These are phyloP conservation scores for Coregonus ussuriensis DNA, from an alignment of 2,797 vertebrate species.

Conservation along the genomic window DNA sequence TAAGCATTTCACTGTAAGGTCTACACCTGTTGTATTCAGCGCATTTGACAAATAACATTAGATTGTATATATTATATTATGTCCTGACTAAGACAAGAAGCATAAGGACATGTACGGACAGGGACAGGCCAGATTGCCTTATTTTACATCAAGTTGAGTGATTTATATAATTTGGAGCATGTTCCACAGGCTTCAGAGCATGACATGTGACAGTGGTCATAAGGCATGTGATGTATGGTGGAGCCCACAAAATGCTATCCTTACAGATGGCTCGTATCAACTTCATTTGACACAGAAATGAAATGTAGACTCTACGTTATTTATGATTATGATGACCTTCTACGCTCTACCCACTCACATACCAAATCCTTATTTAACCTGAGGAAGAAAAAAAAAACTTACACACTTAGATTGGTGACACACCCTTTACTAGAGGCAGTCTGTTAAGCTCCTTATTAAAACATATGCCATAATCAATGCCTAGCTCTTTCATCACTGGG, in stretches of 20 bases:
- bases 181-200: background rate
- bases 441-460: too few relatives aligned
- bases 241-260: constrained; percentile 27
- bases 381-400: too few relatives aligned
- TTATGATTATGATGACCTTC: constrained; percentile 4
- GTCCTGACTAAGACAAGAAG: too few relatives aligned
- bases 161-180: background rate
- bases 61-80: too few relatives aligned
- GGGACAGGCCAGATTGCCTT: too few relatives aligned
- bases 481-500: too few relatives aligned
- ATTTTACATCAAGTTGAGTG: too few relatives aligned
- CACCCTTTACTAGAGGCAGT: background rate
- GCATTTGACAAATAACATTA: too few relatives aligned
- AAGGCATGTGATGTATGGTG: constrained; percentile 14
- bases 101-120: too few relatives aligned
- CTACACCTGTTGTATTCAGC: too few relatives aligned
- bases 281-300: background rate
- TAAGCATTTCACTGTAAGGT: too few relatives aligned
- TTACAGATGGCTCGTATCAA: constrained; percentile 17
- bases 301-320: constrained; percentile 10
- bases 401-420: background rate
- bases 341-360: background rate
- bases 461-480: too few relatives aligned
- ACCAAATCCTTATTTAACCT: constrained; percentile 1
- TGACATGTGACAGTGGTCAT: constrained; percentile 22